Evolutionary conservation across 2,113 vertebrate species (phyloP), one percentile per base, ranked within the genome.

Genomic region (Edolisoma coerulescens): DNA sequence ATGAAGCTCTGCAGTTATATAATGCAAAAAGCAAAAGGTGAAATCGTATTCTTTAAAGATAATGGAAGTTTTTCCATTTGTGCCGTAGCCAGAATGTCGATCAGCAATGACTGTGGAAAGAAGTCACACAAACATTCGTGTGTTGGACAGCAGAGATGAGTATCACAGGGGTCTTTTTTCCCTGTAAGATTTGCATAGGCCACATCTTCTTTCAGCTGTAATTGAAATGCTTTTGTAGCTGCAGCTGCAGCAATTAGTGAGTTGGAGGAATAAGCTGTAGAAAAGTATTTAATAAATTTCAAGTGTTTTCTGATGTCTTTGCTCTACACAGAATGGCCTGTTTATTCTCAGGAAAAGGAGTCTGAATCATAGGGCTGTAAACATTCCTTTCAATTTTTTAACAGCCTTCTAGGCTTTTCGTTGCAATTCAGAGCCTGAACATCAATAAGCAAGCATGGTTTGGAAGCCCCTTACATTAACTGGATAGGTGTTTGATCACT

Each of bases 221-320:
- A 93, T 70, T 71, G 42, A 82, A 89, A 82, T 85, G 75, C 30
- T 91, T 89, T 87, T 88, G 50, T 83, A 89, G 70, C 39, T 88
- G 82, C 93, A 95, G 65, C 93, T 93, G 78, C 87, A 90, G 59
- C 42, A 92, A 96, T 95, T 94, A 95, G 63, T 47, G 74, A 91
- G 78, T 54, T 90, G 59, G 63, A 90, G 79, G 76, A 90, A 33
- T 86, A 93, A 75, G 20, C 69, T 81, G 59, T 37, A 90, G 70
- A 78, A 93, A 96, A 95, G 54, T 93, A 90, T 94, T 93, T 94
- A 86, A 94, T 96, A 91, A 86, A 95, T 86, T 95, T 91, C 78
- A 90, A 89, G 81, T 96, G 84, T 75, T 87, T 96, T 41, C 61
- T 96, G 90, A 91, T 88, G 82, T 59, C 71, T 94, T 65, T 86